These are phyloP conservation scores for Diabrotica undecimpunctata DNA, from an alignment of 1,140 invertebrate species.

Conservation along the genomic window DNA sequence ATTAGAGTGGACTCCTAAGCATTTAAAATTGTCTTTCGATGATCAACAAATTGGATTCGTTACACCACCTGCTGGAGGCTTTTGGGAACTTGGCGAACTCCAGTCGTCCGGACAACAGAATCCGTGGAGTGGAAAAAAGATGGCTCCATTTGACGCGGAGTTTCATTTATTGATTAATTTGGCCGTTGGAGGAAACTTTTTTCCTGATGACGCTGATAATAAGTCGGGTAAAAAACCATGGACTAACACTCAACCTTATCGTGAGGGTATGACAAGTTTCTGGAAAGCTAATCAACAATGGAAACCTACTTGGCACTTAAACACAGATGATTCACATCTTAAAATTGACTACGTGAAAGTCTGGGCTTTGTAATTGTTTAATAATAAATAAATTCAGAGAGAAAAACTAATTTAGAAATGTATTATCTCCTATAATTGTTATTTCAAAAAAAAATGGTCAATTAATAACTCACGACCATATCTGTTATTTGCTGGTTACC, in stretches of 20 bases:
- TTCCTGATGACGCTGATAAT: slow-evolving; percentile 48
- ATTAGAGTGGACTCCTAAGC: slow-evolving; percentile 51
- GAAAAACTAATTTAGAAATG: no score
- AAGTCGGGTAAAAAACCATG: slow-evolving; percentile 49
- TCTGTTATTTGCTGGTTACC: no score
- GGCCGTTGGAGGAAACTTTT: slow-evolving; percentile 46
- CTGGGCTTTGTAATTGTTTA: slow-evolving; percentile 36
- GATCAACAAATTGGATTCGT: slow-evolving; percentile 29
- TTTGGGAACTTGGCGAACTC: slow-evolving; percentile 32
- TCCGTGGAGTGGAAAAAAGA: slow-evolving; percentile 47
- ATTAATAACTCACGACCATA: no score
- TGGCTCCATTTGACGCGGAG: slow-evolving; percentile 59
- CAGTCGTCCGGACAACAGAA: slow-evolving; percentile 26
- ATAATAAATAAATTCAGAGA: background rate
- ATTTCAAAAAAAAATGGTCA: no score
- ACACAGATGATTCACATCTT: slow-evolving; percentile 48
- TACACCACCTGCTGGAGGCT: slow-evolving; percentile 28
- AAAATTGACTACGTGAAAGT: slow-evolving; percentile 55
- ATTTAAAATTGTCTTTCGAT: slow-evolving; percentile 33
- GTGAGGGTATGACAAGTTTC: slow-evolving; percentile 46
- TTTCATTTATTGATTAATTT: slow-evolving; percentile 64
- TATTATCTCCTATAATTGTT: no score
- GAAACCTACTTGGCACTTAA: slow-evolving; percentile 51
- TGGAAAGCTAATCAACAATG: slow-evolving; percentile 49
- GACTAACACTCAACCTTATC: slow-evolving; percentile 40